phyloP scores from a whole-genome alignment of 1,140 invertebrate genomes.

The Euglossa dilemma region DNA sequence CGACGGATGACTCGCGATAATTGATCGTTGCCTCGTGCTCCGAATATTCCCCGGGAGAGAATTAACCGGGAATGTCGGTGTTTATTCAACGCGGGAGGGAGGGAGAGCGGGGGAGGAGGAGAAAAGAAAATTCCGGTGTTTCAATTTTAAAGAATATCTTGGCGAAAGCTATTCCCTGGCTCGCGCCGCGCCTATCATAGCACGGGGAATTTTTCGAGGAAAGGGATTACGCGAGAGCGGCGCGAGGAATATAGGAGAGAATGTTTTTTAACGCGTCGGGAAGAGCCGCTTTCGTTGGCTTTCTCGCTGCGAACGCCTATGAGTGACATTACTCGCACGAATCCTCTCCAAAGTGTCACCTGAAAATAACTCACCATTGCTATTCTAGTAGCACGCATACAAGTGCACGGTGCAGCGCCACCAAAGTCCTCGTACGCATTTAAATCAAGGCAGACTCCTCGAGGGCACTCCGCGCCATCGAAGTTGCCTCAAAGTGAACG shows the following conservation, averaged over 20 bases:
- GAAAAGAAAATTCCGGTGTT: too few species aligned
- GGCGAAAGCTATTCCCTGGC: too few species aligned
- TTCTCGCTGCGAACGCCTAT: constrained; percentile 48
- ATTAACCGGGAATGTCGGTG: too few species aligned
- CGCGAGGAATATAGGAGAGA: neutral
- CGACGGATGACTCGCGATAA: too few species aligned
- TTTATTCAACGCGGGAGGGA: neutral
- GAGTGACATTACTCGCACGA: constrained; percentile 66
- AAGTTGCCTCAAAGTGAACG: constrained; percentile 50
- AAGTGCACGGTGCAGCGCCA: constrained; percentile 60
- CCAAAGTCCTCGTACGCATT: constrained; percentile 66
- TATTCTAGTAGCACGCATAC: constrained; percentile 70
- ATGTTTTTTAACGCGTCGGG: constrained; percentile 28
- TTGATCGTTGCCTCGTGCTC: too few species aligned
- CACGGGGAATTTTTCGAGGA: neutral
- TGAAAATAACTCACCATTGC: constrained; percentile 70
- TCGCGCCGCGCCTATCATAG: too few species aligned
- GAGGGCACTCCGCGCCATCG: constrained; percentile 58
- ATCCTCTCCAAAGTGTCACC: constrained; percentile 68
- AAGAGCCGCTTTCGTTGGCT: constrained; percentile 4
- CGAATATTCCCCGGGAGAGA: too few species aligned
- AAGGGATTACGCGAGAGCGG: too few species aligned
- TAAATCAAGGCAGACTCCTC: constrained; percentile 67
- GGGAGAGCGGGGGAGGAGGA: too few species aligned
- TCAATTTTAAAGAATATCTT: too few species aligned